These are phyloP conservation scores for Chaitophorus viminalis DNA, from an alignment of 2,888 invertebrate genomes.

Conservation along the genomic window DNA sequence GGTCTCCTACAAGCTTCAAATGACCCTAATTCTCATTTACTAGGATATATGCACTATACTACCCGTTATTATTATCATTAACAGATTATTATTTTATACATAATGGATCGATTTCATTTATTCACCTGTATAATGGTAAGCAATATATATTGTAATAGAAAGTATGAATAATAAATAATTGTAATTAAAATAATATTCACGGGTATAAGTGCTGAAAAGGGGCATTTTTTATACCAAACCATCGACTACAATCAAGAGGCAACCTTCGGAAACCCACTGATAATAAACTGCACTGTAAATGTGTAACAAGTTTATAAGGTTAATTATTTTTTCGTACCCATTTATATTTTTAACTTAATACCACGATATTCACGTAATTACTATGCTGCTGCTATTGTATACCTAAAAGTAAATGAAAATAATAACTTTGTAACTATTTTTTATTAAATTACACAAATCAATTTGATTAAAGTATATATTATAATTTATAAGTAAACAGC, in stretches of 20 bases:
- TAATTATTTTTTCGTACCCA: not conserved
- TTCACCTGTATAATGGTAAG: not conserved
- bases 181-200: not conserved
- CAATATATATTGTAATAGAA: not conserved
- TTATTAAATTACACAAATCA: not conserved
- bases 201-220: not conserved
- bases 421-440: not conserved
- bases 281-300: not conserved
- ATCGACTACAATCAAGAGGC: not conserved
- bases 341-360: not conserved
- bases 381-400: not conserved
- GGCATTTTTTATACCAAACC: not conserved
- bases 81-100: not conserved
- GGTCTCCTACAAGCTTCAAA: conserved; percentile 44
- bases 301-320: not conserved
- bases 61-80: not conserved
- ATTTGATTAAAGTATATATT: too few species aligned
- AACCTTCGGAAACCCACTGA: not conserved
- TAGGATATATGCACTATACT: not conserved
- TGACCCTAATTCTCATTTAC: conserved; percentile 53
- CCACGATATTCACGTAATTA: not conserved
- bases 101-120: not conserved
- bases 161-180: not conserved
- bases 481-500: too few species aligned
- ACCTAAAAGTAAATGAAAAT: not conserved